Base-by-base conservation (phyloP, 2,888 invertebrate species). In the Anoplius nigerrimus region DNA sequence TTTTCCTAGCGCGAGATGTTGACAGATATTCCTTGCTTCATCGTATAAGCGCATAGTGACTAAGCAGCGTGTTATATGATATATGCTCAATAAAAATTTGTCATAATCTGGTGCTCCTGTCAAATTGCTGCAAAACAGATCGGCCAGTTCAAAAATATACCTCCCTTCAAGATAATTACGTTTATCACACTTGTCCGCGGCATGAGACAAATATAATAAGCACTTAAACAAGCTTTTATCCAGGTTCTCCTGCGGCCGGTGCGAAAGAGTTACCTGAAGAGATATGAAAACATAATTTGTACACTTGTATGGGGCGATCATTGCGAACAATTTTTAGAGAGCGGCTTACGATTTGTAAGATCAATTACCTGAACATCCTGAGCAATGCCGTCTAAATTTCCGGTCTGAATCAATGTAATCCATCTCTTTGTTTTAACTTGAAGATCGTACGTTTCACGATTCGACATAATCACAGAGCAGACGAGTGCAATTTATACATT, bases 21-120 rank as follows among this genome's bases (percentile, higher is more conserved):
- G 59, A 24, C 75, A 79, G 13, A 87, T 54, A 18, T 78, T 45
- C 52, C 73, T 73, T 0, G 87, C 85, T 66, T 86, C 82, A 0
- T 71, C 8, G 56, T 82, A 82, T 6, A 81, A 46, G 20, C 71
- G 13, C 64, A 80, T 78, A 2, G 70, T 67, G 0, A 86, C 55
- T 15, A 87, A 69, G 60, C 80, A 84, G 13, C 72, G 71, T 5
- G 77, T 56, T 27, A 88, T 81, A 66, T 83, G 85, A 58, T 81
- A 88, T 1, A 88, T 27, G n/a, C 80, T 75, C 4, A 78, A 79
- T 16, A 80, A 73, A 65, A 80, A 85, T 52, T 82, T 82, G 2
- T 74, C 68, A n/a, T 62, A 43, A 57, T 83, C 76, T 22, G 78
- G 73, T n/a, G 84, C 63, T 6, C 63, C 27, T 15, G 64, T 68